These are phyloP conservation scores for Colinus virginianus DNA, from an alignment of 2,113 vertebrate species.

Conservation along the genomic window DNA sequence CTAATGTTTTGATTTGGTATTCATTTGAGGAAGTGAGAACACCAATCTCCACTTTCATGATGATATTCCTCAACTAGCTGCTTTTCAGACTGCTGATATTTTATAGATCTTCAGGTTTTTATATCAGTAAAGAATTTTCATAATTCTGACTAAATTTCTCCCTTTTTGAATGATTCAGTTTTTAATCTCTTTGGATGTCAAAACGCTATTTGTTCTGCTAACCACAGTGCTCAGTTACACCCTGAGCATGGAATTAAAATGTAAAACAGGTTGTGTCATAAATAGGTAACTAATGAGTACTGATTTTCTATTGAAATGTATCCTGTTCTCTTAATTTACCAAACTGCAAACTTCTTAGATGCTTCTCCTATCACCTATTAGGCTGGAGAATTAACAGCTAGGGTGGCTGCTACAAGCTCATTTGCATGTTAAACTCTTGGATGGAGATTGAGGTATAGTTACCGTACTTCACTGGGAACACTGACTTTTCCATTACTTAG, in stretches of 20 bases:
- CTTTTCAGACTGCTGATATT: constrained; percentile 14
- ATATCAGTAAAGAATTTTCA: constrained; percentile 19
- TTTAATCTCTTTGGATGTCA: constrained; percentile 38
- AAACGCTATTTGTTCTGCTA: constrained; percentile 49
- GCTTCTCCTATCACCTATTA: constrained; percentile 7
- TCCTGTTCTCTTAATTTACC: constrained; percentile 49
- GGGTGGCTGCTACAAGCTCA: constrained; percentile 9
- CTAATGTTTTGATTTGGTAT: neutral
- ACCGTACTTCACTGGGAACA: neutral
- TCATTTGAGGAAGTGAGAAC: neutral
- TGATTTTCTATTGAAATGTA: constrained; percentile 67
- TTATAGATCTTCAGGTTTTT: constrained; percentile 18
- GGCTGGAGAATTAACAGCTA: constrained; percentile 24
- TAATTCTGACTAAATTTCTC: constrained; percentile 45
- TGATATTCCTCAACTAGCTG: neutral
- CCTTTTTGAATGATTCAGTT: neutral
- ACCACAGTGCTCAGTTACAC: constrained; percentile 13
- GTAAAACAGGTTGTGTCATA: constrained; percentile 60
- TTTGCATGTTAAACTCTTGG: constrained; percentile 39
- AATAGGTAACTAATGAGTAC: constrained; percentile 64
- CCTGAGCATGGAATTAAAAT: constrained; percentile 56
- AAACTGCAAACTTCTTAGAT: constrained; percentile 24
- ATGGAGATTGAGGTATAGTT: constrained; percentile 50
- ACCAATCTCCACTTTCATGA: neutral
- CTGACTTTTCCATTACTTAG: neutral